Base-by-base conservation (phyloP, 2,113 vertebrate genomes). In the Zapus hudsonius region DNA sequence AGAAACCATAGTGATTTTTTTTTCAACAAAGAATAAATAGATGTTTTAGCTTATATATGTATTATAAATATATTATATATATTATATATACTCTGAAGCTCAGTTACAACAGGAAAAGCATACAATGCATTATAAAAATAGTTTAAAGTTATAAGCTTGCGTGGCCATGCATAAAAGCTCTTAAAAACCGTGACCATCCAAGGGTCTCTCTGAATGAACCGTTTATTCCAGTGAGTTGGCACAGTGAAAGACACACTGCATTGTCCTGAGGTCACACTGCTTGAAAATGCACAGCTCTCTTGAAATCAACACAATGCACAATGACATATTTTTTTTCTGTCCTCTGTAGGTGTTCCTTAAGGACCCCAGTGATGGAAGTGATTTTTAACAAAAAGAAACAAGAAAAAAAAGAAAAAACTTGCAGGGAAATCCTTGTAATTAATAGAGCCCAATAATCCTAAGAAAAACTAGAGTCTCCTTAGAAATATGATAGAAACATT, bases 171-270 rank as follows among this genome's bases (percentile, higher is more conserved):
- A 95, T 69, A 93, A 91, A 94, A 95, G 87, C 76, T 92, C 57
- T 19, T 64, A 75, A 95, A 93, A 79, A 76, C 91, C 57, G 95
- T 91, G 89, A 91, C 90, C 89, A 85, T 89, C 81, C 69, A 31
- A 89, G 81, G 64, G 47, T 89, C 89, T 84, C 61, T 76, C 84
- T 96, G 94, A 97, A 97, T 94, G 84, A 40, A 17, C 73, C 93
- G 96, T 96, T 95, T 92, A 92, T 96, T 91, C 91, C 69, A 44
- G 66, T n/a, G 89, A 96, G 84, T 52, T 96, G 95, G 91, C 95
- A 90, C 69, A 57, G 79, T 67, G 84, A 90, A 94, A 94, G 95
- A 94, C 91, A 61, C 78, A 19, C 36, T 80, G 66, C 84, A 92
- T 94, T 96, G 92, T 94, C 94, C 89, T 86, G 89, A 96, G 92